Percentiles rank a stretch among this genome's conserved stretches.
phyloP scores from a whole-genome alignment of 30 jellyfish, hydroid and myxozoan genomes.

The Cassiopea andromeda region DNA sequence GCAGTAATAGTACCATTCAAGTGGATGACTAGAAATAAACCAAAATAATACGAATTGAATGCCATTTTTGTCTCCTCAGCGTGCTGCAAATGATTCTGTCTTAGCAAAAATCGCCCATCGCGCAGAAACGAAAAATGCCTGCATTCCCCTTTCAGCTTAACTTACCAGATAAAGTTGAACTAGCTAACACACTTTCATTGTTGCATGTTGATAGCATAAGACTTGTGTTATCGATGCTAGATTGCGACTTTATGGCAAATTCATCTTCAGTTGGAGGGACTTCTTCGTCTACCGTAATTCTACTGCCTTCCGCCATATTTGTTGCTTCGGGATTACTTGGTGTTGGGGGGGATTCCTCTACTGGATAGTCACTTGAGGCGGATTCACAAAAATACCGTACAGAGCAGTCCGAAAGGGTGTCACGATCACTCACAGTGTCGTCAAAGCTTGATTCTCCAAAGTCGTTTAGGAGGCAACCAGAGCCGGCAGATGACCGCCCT shows the following conservation, averaged over 20 bases:
- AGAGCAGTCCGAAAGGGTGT: constrained; percentile 43
- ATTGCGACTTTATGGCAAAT: neutral
- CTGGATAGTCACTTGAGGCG: neutral
- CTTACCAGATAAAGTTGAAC: neutral
- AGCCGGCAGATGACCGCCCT: constrained; percentile 60
- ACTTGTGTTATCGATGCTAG: constrained; percentile 18
- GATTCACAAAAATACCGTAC: constrained; percentile 60
- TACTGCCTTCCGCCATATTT: constrained; percentile 27
- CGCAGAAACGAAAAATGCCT: too few relatives aligned
- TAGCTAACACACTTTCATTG: neutral
- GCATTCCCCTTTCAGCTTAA: too few relatives aligned
- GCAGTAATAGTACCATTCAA: too few relatives aligned
- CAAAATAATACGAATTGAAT: too few relatives aligned
- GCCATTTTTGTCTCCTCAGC: too few relatives aligned
- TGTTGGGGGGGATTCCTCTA: neutral
- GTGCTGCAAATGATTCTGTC: too few relatives aligned
- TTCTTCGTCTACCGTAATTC: neutral
- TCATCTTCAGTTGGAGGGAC: neutral
- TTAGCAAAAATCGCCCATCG: too few relatives aligned
- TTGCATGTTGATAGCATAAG: neutral
- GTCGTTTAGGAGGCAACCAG: constrained; percentile 62
- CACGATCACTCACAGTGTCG: constrained; percentile 54
- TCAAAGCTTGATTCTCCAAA: constrained; percentile 54
- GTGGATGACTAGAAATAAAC: too few relatives aligned
- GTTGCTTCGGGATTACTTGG: constrained; percentile 1